Percentiles rank a stretch among this genome's conserved stretches.
phyloP scores from a whole-genome alignment of 64 coral and sea anemone genomes.

The Catalaphyllia jardinei region DNA sequence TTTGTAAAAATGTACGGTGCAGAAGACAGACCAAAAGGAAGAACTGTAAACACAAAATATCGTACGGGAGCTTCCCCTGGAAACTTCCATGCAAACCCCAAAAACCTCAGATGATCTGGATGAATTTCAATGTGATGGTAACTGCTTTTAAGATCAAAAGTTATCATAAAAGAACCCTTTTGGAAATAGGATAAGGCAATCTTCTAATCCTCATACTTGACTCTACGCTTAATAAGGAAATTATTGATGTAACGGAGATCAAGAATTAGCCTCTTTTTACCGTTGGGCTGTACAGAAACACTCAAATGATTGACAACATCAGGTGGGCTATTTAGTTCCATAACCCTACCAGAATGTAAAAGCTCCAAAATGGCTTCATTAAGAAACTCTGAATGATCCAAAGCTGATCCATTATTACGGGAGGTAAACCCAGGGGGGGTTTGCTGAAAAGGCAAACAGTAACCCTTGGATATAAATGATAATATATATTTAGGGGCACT shows the following conservation, averaged over 20 bases:
- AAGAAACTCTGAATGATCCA: conserved; percentile 30
- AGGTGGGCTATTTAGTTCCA: neutral
- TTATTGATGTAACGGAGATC: conserved; percentile 61
- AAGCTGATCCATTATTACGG: conserved; percentile 43
- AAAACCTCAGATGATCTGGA: neutral
- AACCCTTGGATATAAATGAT: conserved; percentile 18
- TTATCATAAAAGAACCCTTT: conserved; percentile 24
- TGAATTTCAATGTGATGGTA: conserved; percentile 63
- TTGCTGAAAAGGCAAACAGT: conserved; percentile 7
- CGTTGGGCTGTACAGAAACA: conserved; percentile 10
- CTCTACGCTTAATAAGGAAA: conserved; percentile 25
- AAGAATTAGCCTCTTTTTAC: conserved; percentile 58
- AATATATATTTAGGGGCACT: conserved; percentile 16
- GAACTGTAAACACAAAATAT: conserved; percentile 64
- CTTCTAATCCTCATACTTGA: conserved; percentile 53
- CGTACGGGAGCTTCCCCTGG: neutral
- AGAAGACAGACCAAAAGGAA: conserved; percentile 49
- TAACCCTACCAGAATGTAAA: conserved; percentile 16
- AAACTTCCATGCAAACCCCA: conserved; percentile 54
- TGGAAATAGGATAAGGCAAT: conserved; percentile 14
- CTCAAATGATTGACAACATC: conserved; percentile 41
- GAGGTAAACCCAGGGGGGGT: neutral
- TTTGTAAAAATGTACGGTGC: conserved; percentile 69
- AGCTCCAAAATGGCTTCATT: conserved; percentile 29
- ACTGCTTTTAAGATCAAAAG: conserved; percentile 61